Base-by-base conservation (phyloP, 35 echinoderm and acorn worm species). In the Chiridota heheva region DNA sequence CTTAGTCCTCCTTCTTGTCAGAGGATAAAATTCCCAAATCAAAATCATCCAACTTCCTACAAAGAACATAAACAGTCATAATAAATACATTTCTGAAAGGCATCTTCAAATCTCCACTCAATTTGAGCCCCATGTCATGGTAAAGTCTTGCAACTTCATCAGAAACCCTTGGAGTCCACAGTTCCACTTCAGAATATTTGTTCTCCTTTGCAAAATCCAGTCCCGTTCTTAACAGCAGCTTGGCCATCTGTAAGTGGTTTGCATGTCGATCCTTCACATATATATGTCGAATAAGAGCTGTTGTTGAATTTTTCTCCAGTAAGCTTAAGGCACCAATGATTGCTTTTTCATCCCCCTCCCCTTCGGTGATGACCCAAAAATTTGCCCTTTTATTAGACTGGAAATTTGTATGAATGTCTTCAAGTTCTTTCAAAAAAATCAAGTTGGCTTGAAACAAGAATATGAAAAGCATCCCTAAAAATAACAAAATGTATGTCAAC, bases 281-380 rank as follows among this genome's bases (percentile, higher is more conserved):
- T 3, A 78, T 40, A 61, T 78, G 75, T 28, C 75, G 49, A 78
- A 78, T 61, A 17, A 60, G 36, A 37, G 75, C 75, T 35, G 62
- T 60, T 1, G 0, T 4, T 20, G 58, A 32, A 15, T 34, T 60
- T 57, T 61, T 78, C 37, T 10, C 27, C 16, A 58, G 46, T 29
- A 78, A 27, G 20, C 75, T 57, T 12, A 78, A 29, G 5, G 75
- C 42, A 25, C 75, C 75, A 42, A 78, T 57, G 62, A 78, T 61
- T 17, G 22, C 75, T 1, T 69, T 69, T 42, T 26, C 27, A 40
- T 62, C 75, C 15, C 62, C 55, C 30, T 4, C 55, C 20, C 5
- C 36, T 36, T 17, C 53, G 34, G 58, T 57, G 22, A 58, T 57
- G 25, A 78, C 75, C 75, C 75, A 78, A 31, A 78, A 78, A 18